These are phyloP conservation scores for Zygothrica quintamaculata DNA, from an alignment of 2,888 invertebrate species.

Conservation along the genomic window DNA sequence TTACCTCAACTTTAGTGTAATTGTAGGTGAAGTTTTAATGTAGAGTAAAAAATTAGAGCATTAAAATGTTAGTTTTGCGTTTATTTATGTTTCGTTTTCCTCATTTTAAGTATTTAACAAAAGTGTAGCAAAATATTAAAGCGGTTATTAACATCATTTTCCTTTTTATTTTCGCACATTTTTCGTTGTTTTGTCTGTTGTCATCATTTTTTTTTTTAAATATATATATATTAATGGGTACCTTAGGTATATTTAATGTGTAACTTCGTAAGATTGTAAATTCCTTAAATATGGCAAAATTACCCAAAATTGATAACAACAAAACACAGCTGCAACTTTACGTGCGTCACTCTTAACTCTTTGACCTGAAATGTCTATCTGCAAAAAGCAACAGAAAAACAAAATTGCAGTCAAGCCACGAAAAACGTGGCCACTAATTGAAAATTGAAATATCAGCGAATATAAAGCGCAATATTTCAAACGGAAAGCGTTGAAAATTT, in stretches of 20 bases:
- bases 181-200: conserved; percentile 32
- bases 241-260: conserved; percentile 10
- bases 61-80: too few species aligned
- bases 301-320: conserved; percentile 1
- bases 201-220: conserved; percentile 19
- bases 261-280: neutral
- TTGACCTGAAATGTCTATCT: conserved; percentile 65
- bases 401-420: conserved; percentile 45
- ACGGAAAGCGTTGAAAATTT: conserved; percentile 60
- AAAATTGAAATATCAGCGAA: conserved; percentile 79
- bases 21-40: too few species aligned
- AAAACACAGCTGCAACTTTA: conserved; percentile 37
- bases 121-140: conserved; percentile 33
- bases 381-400: conserved; percentile 22
- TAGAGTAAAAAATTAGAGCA: too few species aligned
- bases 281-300: neutral
- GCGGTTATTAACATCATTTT: conserved; percentile 37
- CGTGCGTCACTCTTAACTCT: conserved; percentile 68
- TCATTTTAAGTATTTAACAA: conserved; percentile 9
- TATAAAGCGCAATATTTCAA: conserved; percentile 64
- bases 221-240: too few species aligned
- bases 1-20: too few species aligned
- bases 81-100: too few species aligned
- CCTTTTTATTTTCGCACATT: conserved; percentile 9
- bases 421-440: conserved; percentile 62